Base-by-base conservation (phyloP, 1,140 invertebrate species). In the Cotesia glomerata region DNA sequence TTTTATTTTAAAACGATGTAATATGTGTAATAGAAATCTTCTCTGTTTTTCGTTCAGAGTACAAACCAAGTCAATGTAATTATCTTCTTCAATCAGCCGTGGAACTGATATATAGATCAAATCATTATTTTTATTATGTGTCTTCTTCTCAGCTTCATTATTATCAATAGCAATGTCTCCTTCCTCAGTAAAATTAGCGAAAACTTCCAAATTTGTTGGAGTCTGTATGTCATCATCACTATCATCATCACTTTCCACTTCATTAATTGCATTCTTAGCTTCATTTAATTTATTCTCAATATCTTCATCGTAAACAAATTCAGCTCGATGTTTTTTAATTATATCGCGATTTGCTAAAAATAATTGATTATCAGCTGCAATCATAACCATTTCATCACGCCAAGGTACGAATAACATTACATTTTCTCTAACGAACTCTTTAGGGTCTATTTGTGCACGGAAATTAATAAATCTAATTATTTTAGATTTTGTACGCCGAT, bases 331-430 rank as follows among this genome's bases (percentile, higher is more conserved):
- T n/a, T 49, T 11, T 34, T 18, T 56, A 39, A 3, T 39, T 39
- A 39, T 7, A 39, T 39, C 59, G 16, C 45, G 71, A 71, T 34
- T 59, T 11, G n/a, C 1, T 9, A 68, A 54, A 74, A 39, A 71
- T 58, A 34, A 58, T 36, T 73, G 51, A 62, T 58, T 35, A 67
- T 70, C 79, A 66, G 52, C 62, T 18, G 63, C 59, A 74, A 51
- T 77, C 71, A 34, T 78, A 16, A n/a, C 78, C 18, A 14, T 49
- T 76, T 79, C 76, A 75, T 78, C 77, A 64, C 71, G 18, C 74
- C 75, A 80, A 9, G 76, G 75, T 34, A 76, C 68, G 64, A 76
- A 80, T 34, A 80, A 63, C 52, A 78, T 59, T 14, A 79, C 34
- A 16, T 79, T 67, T 70, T 79, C 76, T 59, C 74, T 64, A 45